phyloP scores from a whole-genome alignment of 2,888 invertebrate species.

The Hirtodrosophila confusa region DNA sequence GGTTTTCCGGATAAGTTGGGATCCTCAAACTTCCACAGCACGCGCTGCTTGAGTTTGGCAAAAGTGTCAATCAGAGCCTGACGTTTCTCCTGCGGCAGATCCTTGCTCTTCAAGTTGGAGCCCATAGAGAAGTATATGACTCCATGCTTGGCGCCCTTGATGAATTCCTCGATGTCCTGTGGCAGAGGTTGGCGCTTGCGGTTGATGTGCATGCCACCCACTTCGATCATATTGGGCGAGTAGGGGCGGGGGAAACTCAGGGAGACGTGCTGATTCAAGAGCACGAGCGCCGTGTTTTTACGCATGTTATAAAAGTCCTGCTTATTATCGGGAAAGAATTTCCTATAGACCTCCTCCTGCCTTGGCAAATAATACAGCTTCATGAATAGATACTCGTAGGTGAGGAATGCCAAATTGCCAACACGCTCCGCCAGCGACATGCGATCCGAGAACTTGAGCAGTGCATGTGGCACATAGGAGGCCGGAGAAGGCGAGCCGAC shows the following conservation, averaged over 20 bases:
- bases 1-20: constrained; percentile 76
- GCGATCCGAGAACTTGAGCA: constrained; percentile 76
- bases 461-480: constrained; percentile 79
- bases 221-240: constrained; percentile 83
- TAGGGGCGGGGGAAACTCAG: constrained; percentile 82
- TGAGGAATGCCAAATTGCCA: constrained; percentile 74
- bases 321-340: constrained; percentile 75
- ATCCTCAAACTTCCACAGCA: constrained; percentile 84
- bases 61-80: constrained; percentile 72
- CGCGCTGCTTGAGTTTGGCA: constrained; percentile 80
- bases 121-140: constrained; percentile 85
- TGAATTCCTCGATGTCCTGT: constrained; percentile 81
- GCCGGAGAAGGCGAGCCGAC: constrained; percentile 81
- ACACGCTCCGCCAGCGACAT: constrained; percentile 82
- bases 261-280: constrained; percentile 82
- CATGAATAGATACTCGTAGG: constrained; percentile 64
- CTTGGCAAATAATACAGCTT: constrained; percentile 75
- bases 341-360: constrained; percentile 73
- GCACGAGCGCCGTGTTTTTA: constrained; percentile 76
- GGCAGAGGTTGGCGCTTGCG: constrained; percentile 77
- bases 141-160: constrained; percentile 84
- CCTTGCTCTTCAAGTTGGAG: constrained; percentile 79
- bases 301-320: constrained; percentile 68
- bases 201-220: constrained; percentile 84
- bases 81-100: constrained; percentile 71